Conservation (phyloP, 1,140 invertebrate species). For the Phymorhynchus buccinoides region DNA sequence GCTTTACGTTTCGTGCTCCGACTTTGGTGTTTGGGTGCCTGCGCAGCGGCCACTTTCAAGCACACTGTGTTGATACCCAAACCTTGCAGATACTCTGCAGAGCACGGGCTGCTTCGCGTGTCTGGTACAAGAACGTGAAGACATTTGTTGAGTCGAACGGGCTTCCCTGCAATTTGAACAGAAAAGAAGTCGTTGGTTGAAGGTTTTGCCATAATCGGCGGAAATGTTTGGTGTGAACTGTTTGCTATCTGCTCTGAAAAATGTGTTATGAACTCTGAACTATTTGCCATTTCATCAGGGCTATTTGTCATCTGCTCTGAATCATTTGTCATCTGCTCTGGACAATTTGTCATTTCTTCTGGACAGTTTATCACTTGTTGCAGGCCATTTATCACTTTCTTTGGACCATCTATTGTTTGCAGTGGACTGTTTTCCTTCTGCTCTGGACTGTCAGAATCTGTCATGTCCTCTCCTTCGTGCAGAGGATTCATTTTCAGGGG, state of each 20-base stretch:
- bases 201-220: neutral
- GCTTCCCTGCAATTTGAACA: neutral
- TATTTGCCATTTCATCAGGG: neutral
- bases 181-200: neutral
- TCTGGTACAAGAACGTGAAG: conserved; percentile 9
- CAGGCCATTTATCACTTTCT: too few species aligned
- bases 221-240: too few species aligned
- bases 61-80: neutral
- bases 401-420: too few species aligned
- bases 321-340: too few species aligned
- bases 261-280: neutral
- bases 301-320: too few species aligned
- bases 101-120: neutral
- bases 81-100: neutral
- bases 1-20: neutral
- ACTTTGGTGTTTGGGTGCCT: neutral
- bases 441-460: too few species aligned
- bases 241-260: too few species aligned
- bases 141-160: neutral
- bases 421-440: too few species aligned
- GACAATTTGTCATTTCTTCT: too few species aligned
- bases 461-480: neutral
- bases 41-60: neutral
- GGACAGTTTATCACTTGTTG: too few species aligned
- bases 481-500: neutral